Conservation (phyloP, 2,888 invertebrate genomes). For the Vanessa cardui region DNA sequence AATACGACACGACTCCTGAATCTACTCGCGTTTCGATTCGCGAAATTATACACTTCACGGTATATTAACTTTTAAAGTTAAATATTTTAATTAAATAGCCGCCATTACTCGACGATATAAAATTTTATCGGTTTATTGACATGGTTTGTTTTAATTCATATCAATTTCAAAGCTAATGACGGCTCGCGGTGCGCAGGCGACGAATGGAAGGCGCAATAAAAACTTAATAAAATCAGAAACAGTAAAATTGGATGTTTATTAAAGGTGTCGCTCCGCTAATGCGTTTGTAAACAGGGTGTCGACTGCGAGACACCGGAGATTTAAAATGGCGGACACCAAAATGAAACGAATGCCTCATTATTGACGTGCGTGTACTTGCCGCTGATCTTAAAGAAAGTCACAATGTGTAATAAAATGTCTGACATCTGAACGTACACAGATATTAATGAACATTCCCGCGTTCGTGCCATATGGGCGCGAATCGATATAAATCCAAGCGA, state of each 20-base stretch:
- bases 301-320: constrained; percentile 5
- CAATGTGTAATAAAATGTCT: background rate
- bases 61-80: constrained; percentile 34
- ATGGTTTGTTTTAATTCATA: constrained; percentile 36
- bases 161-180: constrained; percentile 25
- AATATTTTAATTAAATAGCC: constrained; percentile 44
- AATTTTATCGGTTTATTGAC: constrained; percentile 41
- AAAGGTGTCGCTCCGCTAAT: constrained; percentile 24
- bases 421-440: constrained; percentile 8
- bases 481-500: constrained; percentile 54
- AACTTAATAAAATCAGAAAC: constrained; percentile 30
- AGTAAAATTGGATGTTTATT: constrained; percentile 38
- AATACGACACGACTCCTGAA: constrained; percentile 15
- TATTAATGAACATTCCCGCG: constrained; percentile 13
- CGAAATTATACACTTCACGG: constrained; percentile 34
- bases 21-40: constrained; percentile 8
- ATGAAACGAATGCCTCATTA: no score
- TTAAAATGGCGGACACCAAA: background rate
- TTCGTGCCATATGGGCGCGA: constrained; percentile 44
- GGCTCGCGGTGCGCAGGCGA: constrained; percentile 16
- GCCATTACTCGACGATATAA: constrained; percentile 38
- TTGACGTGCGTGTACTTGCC: no score
- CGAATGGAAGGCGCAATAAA: constrained; percentile 20
- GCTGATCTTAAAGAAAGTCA: no score
- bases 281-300: constrained; percentile 30